Conservation (phyloP, 2,888 invertebrate genomes). For the Phaonia tiefii region DNA sequence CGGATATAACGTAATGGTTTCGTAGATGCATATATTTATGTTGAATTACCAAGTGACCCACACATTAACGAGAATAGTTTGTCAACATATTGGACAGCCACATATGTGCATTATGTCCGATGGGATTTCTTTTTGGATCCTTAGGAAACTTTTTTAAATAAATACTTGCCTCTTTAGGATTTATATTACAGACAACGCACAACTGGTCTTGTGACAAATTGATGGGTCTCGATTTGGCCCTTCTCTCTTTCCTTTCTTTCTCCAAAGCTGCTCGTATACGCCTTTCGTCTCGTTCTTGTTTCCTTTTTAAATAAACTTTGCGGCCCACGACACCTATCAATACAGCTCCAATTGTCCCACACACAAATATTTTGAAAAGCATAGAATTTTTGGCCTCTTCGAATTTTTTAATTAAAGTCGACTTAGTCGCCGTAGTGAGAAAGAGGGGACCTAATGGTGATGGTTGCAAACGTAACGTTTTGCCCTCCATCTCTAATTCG, state of each 20-base stretch:
- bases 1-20: no score
- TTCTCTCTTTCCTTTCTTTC: conserved; percentile 84
- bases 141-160: conserved; percentile 73
- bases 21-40: no score
- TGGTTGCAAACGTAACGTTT: conserved; percentile 86
- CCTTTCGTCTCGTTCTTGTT: conserved; percentile 83
- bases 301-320: conserved; percentile 81
- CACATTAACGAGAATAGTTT: no score
- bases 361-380: conserved; percentile 84
- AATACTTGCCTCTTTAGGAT: conserved; percentile 88
- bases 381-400: conserved; percentile 87
- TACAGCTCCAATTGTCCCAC: conserved; percentile 82
- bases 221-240: conserved; percentile 83
- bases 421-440: conserved; percentile 89
- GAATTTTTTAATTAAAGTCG: conserved; percentile 87
- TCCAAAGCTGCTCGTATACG: conserved; percentile 84
- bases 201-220: conserved; percentile 85
- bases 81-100: no score
- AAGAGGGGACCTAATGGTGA: conserved; percentile 88
- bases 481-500: conserved; percentile 86
- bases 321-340: conserved; percentile 82
- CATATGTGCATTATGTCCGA: neutral
- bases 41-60: no score
- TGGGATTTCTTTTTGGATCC: no score
- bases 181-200: conserved; percentile 92